Evolutionary conservation across 1,140 invertebrate genomes (phyloP), one percentile per base, ranked within the genome.

Genomic region (Zaprionus africanus): DNA sequence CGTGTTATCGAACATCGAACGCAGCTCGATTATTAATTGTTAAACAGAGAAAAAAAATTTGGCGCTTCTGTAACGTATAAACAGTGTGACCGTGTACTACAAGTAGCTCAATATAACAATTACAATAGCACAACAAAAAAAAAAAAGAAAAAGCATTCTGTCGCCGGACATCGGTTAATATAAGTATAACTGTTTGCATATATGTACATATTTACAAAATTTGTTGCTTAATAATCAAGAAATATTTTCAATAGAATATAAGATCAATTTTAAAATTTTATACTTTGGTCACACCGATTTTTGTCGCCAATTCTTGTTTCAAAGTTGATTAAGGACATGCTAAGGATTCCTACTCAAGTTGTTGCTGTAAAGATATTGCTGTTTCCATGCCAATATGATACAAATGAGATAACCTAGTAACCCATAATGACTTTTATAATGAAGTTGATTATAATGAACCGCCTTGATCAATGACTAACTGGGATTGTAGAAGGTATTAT

Each of bases 161-260:
- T 24, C 11, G 46, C 46, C 12, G 22, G 46, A 51, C 5, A 22
- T 51, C 9, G 46, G 24, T 28, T 28, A 17, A 24, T 56, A 26
- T 56, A 31, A 1, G 41, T 22, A 56, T 31, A 56, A n/a, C 24
- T 56, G 13, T 56, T 9, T 56, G 24, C 24, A 53, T 26, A 15
- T 56, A 56, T 56, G 24, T 56, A 56, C 26, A 31, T 56, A 31
- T 56, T 51, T 51, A 51, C 46, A 51, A 24, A 17, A 24, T 22
- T 22, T 24, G 22, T 51, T 51, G 46, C 46, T 24, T 51, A 13
- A 51, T 22, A 12, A 51, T 51, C 46, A 22, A 51, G 41, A 43
- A 43, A 43, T n/a, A 43, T 43, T 49, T 49, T 22, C 11, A 22
- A 22, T 49, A 11, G 46, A 22, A 12, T 49, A 12, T 22, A 49